Percentiles rank a stretch among this genome's conserved stretches.
These are phyloP conservation scores for Nettapus auritus DNA, from an alignment of 2,113 vertebrate genomes.

Conservation along the genomic window DNA sequence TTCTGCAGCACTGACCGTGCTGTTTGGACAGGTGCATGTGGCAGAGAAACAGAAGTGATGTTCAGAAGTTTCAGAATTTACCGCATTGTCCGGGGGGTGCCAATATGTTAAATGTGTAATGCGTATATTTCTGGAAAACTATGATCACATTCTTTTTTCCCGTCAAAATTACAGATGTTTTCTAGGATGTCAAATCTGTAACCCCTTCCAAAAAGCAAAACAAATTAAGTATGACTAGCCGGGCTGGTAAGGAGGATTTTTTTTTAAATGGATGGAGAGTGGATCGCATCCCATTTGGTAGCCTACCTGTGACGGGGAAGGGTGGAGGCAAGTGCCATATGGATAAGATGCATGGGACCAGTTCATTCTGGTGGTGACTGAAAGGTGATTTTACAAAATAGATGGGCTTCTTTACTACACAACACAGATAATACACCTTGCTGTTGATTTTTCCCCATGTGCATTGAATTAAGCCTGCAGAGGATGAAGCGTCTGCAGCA, in stretches of 20 bases:
- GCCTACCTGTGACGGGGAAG: neutral
- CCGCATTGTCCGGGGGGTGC: neutral
- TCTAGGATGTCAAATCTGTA: constrained; percentile 49
- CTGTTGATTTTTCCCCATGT: neutral
- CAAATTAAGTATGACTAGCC: constrained; percentile 49
- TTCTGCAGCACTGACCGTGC: neutral
- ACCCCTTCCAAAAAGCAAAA: constrained; percentile 52
- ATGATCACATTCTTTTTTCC: constrained; percentile 54
- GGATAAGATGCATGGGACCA: accelerated
- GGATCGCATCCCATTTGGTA: neutral
- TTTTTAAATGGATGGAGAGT: neutral
- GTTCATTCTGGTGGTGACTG: neutral
- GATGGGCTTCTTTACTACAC: neutral
- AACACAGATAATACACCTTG: neutral
- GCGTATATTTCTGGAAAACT: constrained; percentile 51
- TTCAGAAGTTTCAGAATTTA: neutral
- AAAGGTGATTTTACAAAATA: neutral
- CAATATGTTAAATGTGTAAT: neutral
- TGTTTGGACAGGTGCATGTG: neutral
- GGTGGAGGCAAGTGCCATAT: accelerated
- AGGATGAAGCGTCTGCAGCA: neutral
- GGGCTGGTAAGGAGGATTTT: neutral
- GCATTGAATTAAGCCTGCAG: neutral
- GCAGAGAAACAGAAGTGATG: neutral
- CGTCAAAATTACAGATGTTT: constrained; percentile 57